phyloP scores from a whole-genome alignment of 2,113 vertebrate species.

The Gyps fulvus region DNA sequence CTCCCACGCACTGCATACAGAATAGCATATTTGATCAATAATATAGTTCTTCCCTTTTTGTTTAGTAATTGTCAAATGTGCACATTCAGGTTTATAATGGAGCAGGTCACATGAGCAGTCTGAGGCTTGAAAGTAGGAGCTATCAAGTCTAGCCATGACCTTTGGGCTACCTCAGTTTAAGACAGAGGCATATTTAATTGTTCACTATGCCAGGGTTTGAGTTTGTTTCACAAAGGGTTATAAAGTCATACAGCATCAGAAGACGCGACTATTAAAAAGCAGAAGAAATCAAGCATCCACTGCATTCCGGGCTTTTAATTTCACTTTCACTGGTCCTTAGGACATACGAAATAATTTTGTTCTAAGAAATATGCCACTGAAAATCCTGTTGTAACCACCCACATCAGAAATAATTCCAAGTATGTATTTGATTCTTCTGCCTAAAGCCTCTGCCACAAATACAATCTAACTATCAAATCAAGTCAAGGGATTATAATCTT shows the following conservation, averaged over 20 bases:
- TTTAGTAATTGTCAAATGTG: neutral
- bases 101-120: neutral
- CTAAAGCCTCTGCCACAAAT: conserved; percentile 23
- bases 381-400: conserved; percentile 3
- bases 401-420: conserved; percentile 57
- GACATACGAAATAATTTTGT: neutral
- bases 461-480: conserved; percentile 61
- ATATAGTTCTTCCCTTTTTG: neutral
- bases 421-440: conserved; percentile 35
- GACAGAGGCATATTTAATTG: neutral
- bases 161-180: neutral
- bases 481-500: conserved; percentile 52
- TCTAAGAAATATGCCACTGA: conserved; percentile 26
- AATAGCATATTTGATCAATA: neutral
- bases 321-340: conserved; percentile 12
- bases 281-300: neutral
- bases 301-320: conserved; percentile 6
- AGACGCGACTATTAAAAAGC: neutral
- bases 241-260: neutral
- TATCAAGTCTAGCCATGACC: neutral
- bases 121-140: neutral
- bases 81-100: neutral
- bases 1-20: neutral
- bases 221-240: neutral
- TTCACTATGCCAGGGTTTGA: neutral